phyloP scores from a whole-genome alignment of 2,888 invertebrate genomes.

The Diploptera punctata region DNA sequence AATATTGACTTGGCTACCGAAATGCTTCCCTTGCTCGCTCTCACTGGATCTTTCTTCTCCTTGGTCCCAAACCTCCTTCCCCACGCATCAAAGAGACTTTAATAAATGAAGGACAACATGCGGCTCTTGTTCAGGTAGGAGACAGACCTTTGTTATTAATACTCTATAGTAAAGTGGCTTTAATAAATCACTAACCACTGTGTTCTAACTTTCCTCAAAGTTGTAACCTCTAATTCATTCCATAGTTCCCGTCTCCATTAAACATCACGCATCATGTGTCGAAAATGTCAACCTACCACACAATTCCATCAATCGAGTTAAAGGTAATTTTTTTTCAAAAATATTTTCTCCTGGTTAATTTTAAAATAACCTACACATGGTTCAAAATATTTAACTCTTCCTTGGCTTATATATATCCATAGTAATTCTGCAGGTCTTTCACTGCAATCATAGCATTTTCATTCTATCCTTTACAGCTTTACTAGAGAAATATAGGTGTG shows the following conservation, averaged over 20 bases:
- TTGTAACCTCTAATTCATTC: not conserved
- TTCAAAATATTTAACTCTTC: too few species aligned
- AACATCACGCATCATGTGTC: too few species aligned
- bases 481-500: too few species aligned
- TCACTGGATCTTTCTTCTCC: not conserved
- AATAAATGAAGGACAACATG: slow-evolving; percentile 17
- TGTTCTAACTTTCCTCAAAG: not conserved
- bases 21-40: not conserved
- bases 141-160: slow-evolving; percentile 5
- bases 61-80: not conserved
- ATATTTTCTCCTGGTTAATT: too few species aligned
- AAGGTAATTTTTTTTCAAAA: too few species aligned
- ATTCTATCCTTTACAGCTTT: too few species aligned
- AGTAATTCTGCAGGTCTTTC: too few species aligned
- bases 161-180: not conserved
- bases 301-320: too few species aligned
- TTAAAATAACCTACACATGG: too few species aligned
- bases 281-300: too few species aligned
- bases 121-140: not conserved
- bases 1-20: slow-evolving; percentile 4
- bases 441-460: too few species aligned
- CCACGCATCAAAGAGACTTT: not conserved
- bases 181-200: slow-evolving; percentile 13
- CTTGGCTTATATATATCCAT: too few species aligned
- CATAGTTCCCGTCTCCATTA: not conserved